phyloP scores from a whole-genome alignment of 2,888 invertebrate genomes.

The Scrobipalpa atriplicella region DNA sequence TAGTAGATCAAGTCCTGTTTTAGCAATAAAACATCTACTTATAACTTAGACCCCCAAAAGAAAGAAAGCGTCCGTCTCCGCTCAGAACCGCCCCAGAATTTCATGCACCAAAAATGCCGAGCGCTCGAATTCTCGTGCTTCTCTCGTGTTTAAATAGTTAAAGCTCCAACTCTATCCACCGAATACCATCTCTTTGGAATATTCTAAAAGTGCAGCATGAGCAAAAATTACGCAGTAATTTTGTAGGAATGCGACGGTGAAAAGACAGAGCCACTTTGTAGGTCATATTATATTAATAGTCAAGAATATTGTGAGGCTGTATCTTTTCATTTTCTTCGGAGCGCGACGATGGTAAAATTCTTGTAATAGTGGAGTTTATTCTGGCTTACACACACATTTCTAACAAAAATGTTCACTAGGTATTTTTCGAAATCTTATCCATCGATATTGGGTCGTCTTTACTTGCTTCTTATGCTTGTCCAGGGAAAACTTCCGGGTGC shows the following conservation, averaged over 20 bases:
- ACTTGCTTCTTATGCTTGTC: too few relatives aligned
- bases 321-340: too few relatives aligned
- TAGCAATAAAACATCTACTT: neutral
- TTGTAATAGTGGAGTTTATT: too few relatives aligned
- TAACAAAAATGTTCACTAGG: too few relatives aligned
- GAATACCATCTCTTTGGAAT: slow-evolving; percentile 15
- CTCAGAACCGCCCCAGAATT: slow-evolving; percentile 43
- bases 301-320: neutral
- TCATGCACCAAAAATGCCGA: slow-evolving; percentile 71
- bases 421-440: too few relatives aligned
- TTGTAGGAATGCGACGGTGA: slow-evolving; percentile 27
- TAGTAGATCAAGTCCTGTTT: too few relatives aligned
- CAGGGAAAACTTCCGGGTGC: too few relatives aligned
- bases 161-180: slow-evolving; percentile 36
- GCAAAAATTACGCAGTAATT: slow-evolving; percentile 12
- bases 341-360: too few relatives aligned
- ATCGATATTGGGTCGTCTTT: too few relatives aligned
- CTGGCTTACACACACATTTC: too few relatives aligned
- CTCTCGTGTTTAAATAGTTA: slow-evolving; percentile 71
- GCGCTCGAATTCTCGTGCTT: slow-evolving; percentile 58
- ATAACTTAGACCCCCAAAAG: neutral
- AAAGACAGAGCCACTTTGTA: neutral
- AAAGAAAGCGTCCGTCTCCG: neutral
- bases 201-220: slow-evolving; percentile 20
- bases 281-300: neutral